Evolutionary conservation across 2,113 vertebrate genomes (phyloP).

Genomic region (Ariopsis seemanni): DNA sequence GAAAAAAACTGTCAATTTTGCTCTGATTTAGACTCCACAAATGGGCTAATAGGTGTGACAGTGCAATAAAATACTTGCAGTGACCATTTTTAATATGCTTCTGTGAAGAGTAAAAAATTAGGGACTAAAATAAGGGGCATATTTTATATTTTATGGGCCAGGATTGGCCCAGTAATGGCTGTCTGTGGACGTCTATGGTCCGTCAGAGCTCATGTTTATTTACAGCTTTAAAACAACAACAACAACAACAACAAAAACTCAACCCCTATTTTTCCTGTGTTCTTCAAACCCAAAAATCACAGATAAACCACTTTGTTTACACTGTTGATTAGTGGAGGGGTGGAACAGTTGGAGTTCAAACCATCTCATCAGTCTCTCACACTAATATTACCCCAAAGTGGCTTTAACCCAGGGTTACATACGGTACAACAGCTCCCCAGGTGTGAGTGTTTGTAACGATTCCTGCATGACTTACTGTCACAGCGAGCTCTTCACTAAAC

Average conservation of each 20-base stretch:
- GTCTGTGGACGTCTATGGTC: background rate
- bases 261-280: background rate
- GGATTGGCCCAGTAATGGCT: background rate
- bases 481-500: slow-evolving; percentile 23
- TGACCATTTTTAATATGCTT: background rate
- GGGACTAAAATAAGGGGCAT: background rate
- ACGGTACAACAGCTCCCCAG: no score
- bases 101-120: background rate
- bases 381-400: slow-evolving; percentile 3
- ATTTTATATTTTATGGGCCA: background rate
- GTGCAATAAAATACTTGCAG: background rate
- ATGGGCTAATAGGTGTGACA: background rate
- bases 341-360: background rate
- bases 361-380: slow-evolving; percentile 8
- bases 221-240: background rate
- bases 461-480: slow-evolving; percentile 1
- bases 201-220: background rate
- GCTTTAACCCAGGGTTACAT: background rate
- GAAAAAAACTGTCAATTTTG: background rate
- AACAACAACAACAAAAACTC: background rate
- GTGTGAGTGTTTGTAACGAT: slow-evolving; percentile 1
- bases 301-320: background rate
- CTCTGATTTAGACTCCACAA: background rate
- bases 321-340: background rate
- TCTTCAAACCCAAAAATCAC: background rate